Evolutionary conservation across 2,888 invertebrate species (phyloP).

Genomic region (Eurytoma adleriae): DNA sequence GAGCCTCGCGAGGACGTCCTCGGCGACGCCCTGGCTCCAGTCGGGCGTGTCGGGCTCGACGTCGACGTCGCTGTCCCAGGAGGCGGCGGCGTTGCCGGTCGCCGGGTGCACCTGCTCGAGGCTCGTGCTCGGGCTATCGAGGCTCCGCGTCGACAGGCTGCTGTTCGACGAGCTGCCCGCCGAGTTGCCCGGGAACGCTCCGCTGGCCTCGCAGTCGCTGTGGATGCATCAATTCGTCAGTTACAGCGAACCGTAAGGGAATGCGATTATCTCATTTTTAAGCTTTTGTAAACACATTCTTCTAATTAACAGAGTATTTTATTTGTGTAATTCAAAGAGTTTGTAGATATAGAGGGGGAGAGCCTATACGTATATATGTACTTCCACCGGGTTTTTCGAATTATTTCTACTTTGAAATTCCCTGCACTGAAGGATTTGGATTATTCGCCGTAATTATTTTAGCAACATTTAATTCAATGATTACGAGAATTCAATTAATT

Average conservation of each 20-base stretch:
- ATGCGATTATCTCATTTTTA: too few species aligned
- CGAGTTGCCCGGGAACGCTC: slow-evolving; percentile 73
- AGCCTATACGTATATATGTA: too few species aligned
- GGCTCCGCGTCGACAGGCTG: slow-evolving; percentile 74
- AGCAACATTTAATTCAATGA: too few species aligned
- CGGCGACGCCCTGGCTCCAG: slow-evolving; percentile 87
- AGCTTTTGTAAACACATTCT: slow-evolving; percentile 25
- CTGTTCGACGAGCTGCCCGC: slow-evolving; percentile 75
- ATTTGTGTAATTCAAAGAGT: too few species aligned
- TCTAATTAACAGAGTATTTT: not conserved
- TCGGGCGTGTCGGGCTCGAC: slow-evolving; percentile 85
- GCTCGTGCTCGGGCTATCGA: slow-evolving; percentile 86
- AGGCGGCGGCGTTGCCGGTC: slow-evolving; percentile 69
- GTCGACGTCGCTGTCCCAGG: slow-evolving; percentile 77
- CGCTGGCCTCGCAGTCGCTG: slow-evolving; percentile 72
- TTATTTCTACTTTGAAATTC: too few species aligned
- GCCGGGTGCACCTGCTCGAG: slow-evolving; percentile 81
- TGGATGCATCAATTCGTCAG: not conserved
- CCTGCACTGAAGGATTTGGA: too few species aligned
- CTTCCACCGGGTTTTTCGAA: too few species aligned
- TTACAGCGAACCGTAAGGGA: not conserved
- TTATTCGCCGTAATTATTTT: too few species aligned
- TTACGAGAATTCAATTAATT: too few species aligned
- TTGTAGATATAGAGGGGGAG: too few species aligned
- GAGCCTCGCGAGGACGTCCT: slow-evolving; percentile 84